phyloP scores from a whole-genome alignment of 2,797 vertebrate species.

The Geotrypetes seraphini region DNA sequence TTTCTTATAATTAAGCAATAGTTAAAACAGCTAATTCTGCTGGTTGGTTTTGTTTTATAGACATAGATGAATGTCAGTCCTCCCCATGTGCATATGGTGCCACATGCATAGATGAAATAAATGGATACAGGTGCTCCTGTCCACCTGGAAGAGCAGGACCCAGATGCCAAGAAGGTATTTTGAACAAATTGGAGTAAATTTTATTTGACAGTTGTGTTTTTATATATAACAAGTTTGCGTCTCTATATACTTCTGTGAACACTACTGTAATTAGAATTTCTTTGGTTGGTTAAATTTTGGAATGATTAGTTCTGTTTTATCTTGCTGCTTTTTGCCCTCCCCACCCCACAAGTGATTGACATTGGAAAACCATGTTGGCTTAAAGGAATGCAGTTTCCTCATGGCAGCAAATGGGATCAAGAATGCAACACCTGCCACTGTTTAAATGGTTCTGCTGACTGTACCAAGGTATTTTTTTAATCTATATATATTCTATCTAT shows the following conservation, averaged over 20 bases:
- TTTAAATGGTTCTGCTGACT: constrained; percentile 64
- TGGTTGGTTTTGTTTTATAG: constrained; percentile 36
- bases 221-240: rapidly evolving
- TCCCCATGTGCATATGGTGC: constrained; percentile 82
- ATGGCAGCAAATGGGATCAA: constrained; percentile 78
- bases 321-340: rapidly evolving
- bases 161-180: constrained; percentile 78
- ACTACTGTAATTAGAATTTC: not conserved
- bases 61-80: constrained; percentile 91
- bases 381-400: constrained; percentile 63
- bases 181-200: not conserved
- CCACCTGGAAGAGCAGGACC: constrained; percentile 71
- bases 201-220: not conserved
- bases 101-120: constrained; percentile 85
- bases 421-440: constrained; percentile 86
- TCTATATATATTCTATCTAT: not conserved
- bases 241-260: not conserved
- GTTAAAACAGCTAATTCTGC: not conserved
- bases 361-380: constrained; percentile 73
- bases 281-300: not conserved
- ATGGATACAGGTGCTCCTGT: constrained; percentile 77
- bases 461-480: constrained; percentile 77
- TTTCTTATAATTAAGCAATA: not conserved
- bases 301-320: not conserved
- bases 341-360: constrained; percentile 55